phyloP scores from a whole-genome alignment of 1,140 invertebrate species.

The Leptinotarsa undecemlineata region DNA sequence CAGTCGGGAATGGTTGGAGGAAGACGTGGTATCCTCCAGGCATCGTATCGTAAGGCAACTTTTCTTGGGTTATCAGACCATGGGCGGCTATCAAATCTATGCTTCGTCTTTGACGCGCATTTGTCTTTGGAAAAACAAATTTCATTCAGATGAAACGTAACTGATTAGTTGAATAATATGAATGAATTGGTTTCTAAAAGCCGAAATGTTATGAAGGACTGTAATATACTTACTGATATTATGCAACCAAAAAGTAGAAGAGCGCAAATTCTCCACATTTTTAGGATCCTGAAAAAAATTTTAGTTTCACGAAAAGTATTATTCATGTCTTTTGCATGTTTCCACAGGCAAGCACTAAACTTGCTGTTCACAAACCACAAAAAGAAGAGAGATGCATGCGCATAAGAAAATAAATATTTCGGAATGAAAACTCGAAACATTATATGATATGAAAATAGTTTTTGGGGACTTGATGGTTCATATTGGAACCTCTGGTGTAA shows the following conservation, averaged over 20 bases:
- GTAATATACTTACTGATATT: conserved; percentile 13
- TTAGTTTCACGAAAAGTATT: too few relatives aligned
- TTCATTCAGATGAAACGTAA: background rate
- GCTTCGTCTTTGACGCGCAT: conserved; percentile 54
- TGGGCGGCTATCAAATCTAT: conserved; percentile 66
- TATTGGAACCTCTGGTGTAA: too few relatives aligned
- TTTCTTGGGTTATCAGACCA: conserved; percentile 60
- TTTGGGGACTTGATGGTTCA: too few relatives aligned
- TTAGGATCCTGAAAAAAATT: background rate
- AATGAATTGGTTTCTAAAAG: background rate
- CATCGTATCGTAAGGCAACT: conserved; percentile 61
- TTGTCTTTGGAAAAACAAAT: conserved; percentile 24
- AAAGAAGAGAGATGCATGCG: too few relatives aligned
- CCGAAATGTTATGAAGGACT: too few relatives aligned
- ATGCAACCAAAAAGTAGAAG: background rate
- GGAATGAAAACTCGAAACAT: too few relatives aligned
- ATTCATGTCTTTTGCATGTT: too few relatives aligned
- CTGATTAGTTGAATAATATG: background rate
- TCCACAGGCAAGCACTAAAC: too few relatives aligned
- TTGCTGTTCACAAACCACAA: too few relatives aligned
- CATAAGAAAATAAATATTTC: too few relatives aligned
- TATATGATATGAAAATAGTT: too few relatives aligned
- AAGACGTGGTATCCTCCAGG: conserved; percentile 66
- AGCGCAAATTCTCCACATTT: background rate
- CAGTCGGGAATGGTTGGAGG: conserved; percentile 63